These are phyloP conservation scores for Eudasyphora cyanicolor DNA, from an alignment of 2,888 invertebrate species.

Conservation along the genomic window DNA sequence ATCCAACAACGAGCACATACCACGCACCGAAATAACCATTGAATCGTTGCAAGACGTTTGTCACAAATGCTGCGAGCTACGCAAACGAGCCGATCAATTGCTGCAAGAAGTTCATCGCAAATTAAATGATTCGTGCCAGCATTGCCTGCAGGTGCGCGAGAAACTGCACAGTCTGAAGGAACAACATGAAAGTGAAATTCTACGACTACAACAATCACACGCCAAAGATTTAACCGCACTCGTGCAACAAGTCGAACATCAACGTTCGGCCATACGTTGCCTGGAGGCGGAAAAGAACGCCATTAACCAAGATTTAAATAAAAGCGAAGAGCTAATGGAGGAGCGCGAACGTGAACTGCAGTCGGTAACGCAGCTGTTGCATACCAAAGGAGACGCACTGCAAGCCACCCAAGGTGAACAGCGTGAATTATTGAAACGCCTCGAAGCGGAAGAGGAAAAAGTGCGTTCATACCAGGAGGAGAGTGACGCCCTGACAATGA, in stretches of 20 bases:
- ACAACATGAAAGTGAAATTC: conserved; percentile 78
- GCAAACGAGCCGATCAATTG: conserved; percentile 81
- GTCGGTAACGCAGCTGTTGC: conserved; percentile 69
- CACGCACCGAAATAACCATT: conserved; percentile 72
- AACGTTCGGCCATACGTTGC: conserved; percentile 69
- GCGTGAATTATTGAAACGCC: conserved; percentile 70
- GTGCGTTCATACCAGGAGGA: conserved; percentile 69
- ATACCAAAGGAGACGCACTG: conserved; percentile 74
- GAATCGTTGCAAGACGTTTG: conserved; percentile 82
- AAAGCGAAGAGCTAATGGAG: conserved; percentile 76
- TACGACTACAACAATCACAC: conserved; percentile 78
- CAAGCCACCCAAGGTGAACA: conserved; percentile 71
- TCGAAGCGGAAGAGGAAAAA: conserved; percentile 70
- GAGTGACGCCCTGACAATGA: conserved; percentile 71
- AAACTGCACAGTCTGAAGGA: conserved; percentile 78
- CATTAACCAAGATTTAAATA: conserved; percentile 73
- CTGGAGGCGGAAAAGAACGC: conserved; percentile 71
- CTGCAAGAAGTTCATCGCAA: conserved; percentile 74
- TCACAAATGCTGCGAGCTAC: conserved; percentile 82
- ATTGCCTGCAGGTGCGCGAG: conserved; percentile 80
- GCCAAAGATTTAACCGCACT: conserved; percentile 72
- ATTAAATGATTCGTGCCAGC: conserved; percentile 79
- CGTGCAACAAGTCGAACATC: conserved; percentile 73
- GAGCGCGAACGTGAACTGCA: conserved; percentile 76
- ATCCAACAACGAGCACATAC: conserved; percentile 64